Evolutionary conservation across 2,113 vertebrate species (phyloP), one percentile per base, ranked within the genome.

Genomic region (Chionodraco myersi): DNA sequence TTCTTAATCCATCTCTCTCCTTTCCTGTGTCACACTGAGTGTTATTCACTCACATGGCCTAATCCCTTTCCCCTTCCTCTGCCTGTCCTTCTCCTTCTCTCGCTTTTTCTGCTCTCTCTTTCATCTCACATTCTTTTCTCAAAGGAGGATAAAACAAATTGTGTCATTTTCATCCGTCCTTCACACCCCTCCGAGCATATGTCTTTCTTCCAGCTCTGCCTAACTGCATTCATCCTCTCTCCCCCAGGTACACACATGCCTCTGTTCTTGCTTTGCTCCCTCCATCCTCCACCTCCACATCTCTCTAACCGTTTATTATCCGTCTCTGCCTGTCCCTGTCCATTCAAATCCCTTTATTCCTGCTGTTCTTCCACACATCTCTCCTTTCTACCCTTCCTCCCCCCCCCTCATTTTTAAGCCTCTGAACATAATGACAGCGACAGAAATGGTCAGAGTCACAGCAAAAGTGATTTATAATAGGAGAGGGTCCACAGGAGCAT

Each of bases 401-500:
- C 14, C 21, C 30, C 13, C 14, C 48, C 36, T 54, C 36, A 41
- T 73, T 90, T 90, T 75, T 67, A 89, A 85, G 79, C 72, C 80
- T 47, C 80, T 9, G 60, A 92, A 84, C 82, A 77, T 86, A 88
- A 88, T 86, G 64, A 84, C 72, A 62, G 30, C 59, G 75, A 78
- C 53, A 76, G 84, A 80, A 79, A 86, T 68, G 80, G 61, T 71
- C 72, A 54, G 80, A 66, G 79, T 84, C 86, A 85, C 78, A 81
- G 75, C 78, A 59, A 74, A 83, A 83, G 84, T 70, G 73, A 90
- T 88, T 80, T 77, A 86, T 89, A 83, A 77, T 76, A 69, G 58
- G 77, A 78, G 72, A 75, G 69, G 56, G 80, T 88, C 77, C 75
- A 67, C 77, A 85, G 64, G 69, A 85, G 70, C 72, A 23, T 85